phyloP scores from a whole-genome alignment of 2,113 vertebrate species.

The Otis tarda region DNA sequence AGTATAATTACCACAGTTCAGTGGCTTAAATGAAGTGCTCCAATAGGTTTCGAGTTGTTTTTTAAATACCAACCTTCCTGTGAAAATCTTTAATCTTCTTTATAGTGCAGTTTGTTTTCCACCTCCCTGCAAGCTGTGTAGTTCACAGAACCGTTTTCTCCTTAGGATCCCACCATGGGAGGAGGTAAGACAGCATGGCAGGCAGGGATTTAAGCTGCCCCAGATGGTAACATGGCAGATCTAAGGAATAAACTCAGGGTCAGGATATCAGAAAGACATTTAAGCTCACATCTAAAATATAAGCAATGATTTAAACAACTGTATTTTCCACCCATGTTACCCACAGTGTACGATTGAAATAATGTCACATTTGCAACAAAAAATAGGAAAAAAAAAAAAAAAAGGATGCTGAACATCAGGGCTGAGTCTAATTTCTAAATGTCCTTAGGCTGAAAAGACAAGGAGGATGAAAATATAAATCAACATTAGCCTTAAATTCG shows the following conservation, averaged over 20 bases:
- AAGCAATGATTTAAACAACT: neutral
- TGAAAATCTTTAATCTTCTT: constrained; percentile 21
- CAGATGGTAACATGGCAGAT: neutral
- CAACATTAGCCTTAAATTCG: neutral
- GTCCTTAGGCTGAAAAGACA: neutral
- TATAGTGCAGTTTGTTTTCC: neutral
- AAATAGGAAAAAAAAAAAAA: neutral
- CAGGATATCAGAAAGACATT: neutral
- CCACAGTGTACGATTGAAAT: neutral
- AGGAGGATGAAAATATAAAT: neutral
- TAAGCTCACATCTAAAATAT: neutral
- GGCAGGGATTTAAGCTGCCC: neutral
- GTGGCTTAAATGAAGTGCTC: constrained; percentile 11
- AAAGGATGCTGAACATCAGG: neutral
- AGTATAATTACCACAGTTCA: neutral
- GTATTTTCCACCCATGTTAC: neutral
- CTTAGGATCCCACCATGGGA: neutral
- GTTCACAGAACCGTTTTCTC: neutral
- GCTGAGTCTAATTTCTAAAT: neutral
- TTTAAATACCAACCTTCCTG: neutral
- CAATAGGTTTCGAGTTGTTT: neutral
- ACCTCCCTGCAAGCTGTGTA: neutral
- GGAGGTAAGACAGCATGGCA: neutral
- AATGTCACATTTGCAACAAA: neutral
- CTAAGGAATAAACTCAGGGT: neutral